Percentiles rank a stretch among this genome's conserved stretches.
Conservation (phyloP, 1,140 invertebrate species). For the Nasonia giraulti region DNA sequence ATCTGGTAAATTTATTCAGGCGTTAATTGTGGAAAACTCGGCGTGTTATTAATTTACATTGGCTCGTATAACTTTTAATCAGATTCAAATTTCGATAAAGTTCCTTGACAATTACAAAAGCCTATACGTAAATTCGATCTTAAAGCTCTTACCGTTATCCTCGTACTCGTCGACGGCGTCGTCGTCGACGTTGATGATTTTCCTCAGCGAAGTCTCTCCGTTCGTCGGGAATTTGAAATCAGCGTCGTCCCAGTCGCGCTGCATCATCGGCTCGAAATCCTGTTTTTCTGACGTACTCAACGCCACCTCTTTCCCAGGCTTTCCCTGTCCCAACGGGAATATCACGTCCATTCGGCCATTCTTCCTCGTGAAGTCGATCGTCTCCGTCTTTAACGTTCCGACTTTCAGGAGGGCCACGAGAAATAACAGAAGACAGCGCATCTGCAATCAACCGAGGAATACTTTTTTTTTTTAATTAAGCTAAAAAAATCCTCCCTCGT, state of each 20-base stretch:
- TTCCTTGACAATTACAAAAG: no score
- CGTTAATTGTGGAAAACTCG: no score
- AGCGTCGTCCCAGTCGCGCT: not conserved
- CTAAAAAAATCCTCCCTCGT: no score
- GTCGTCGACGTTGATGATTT: not conserved
- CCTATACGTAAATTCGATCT: no score
- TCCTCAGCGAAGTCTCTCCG: not conserved
- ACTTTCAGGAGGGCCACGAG: conserved; percentile 29
- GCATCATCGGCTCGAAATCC: not conserved
- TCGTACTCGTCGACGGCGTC: conserved; percentile 17
- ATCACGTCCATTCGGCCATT: conserved; percentile 30
- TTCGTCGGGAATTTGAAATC: not conserved
- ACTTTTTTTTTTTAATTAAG: not conserved
- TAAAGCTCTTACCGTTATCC: not conserved
- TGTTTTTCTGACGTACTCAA: not conserved
- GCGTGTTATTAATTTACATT: no score
- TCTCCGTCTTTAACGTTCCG: conserved; percentile 32
- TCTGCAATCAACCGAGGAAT: conserved; percentile 15
- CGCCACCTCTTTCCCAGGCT: not conserved
- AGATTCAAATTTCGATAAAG: no score
- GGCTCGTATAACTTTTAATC: no score
- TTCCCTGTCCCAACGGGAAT: not conserved
- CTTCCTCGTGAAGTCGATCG: conserved; percentile 9
- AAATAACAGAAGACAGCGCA: conserved; percentile 20
- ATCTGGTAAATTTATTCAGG: no score